Base-by-base conservation (phyloP, 2,113 vertebrate species). In the Noctilio leporinus region DNA sequence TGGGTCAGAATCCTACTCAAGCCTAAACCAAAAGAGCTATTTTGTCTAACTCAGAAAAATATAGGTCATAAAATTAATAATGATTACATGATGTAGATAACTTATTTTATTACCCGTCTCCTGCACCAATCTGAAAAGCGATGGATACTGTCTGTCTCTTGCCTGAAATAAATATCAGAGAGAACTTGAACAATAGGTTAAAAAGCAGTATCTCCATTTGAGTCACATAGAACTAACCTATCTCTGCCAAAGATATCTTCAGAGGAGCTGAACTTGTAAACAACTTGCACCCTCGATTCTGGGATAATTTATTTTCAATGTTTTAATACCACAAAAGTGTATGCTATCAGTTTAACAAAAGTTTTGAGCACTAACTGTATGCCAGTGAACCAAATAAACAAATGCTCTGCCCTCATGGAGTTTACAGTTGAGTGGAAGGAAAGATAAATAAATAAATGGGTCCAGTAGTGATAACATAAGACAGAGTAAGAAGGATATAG, bases 1-100 rank as follows among this genome's bases (percentile, higher is more conserved):
- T 80, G 64, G 96, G 64, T 94, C 91, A 96, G 91, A 93, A 81
- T 96, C 92, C 65, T 94, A 81, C 47, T 92, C 24, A 10, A 95
- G 43, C 12, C 28, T 91, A 33, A 95, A 69, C 35, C 57, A n/a
- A 93, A 91, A 92, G 17, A 92, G 30, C 77, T 70, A 4, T 78
- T 78, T 88, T 86, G 30, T 24, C 81, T 91, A 72, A 95, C 49
- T 93, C 69, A 81, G 47, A 82, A 92, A 94, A 78, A 45, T 65
- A 82, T 93, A 65, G 76, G 24, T 95, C 69, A 76, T 88, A 85
- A 90, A 95, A 26, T 47, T 45, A 86, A 40, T 76, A 16, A 16
- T 9, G 45, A 94, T 87, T 84, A 15, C 33, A 30, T 87, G 76
- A 62, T 81, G 12, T 64, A 53, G 8, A 24, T 62, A 77, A 49